phyloP scores from a whole-genome alignment of 2,888 invertebrate species.

The Drosophila maculinotata region DNA sequence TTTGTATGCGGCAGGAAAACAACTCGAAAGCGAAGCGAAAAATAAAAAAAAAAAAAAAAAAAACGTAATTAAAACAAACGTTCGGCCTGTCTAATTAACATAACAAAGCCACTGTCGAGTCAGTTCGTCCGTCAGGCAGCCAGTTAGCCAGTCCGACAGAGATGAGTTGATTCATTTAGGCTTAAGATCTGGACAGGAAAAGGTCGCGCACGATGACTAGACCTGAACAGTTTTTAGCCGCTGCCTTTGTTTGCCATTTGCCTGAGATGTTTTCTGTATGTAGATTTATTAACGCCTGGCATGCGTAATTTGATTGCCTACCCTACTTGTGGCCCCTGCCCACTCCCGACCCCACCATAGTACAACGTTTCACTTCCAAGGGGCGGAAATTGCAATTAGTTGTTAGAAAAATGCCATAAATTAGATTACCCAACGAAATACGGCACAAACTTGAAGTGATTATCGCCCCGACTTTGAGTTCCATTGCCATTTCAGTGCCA shows the following conservation, averaged over 20 bases:
- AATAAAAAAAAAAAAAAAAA: constrained; percentile 1
- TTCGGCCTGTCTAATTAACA: constrained; percentile 71
- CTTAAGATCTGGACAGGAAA: constrained; percentile 43
- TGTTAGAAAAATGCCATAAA: constrained; percentile 77
- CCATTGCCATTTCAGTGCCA: constrained; percentile 28
- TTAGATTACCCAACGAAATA: constrained; percentile 70
- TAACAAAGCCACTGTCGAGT: constrained; percentile 71
- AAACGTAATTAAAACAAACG: constrained; percentile 80
- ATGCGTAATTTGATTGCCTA: constrained; percentile 72
- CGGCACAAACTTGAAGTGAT: constrained; percentile 63
- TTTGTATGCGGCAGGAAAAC: constrained; percentile 64
- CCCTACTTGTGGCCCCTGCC: not conserved
- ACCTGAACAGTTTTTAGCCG: constrained; percentile 41
- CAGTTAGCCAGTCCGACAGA: constrained; percentile 2
- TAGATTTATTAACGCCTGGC: constrained; percentile 67
- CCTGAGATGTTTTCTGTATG: constrained; percentile 46
- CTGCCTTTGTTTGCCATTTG: constrained; percentile 51
- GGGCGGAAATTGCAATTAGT: constrained; percentile 76
- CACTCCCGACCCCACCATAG: not conserved
- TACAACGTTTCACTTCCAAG: not conserved
- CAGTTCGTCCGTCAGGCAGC: constrained; percentile 34
- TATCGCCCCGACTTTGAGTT: constrained; percentile 59
- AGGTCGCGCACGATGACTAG: constrained; percentile 49
- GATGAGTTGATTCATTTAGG: constrained; percentile 46
- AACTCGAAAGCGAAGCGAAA: constrained; percentile 36